Evolutionary conservation across 2,113 vertebrate species (phyloP), one percentile per base, ranked within the genome.

Genomic region (Paralichthys olivaceus): DNA sequence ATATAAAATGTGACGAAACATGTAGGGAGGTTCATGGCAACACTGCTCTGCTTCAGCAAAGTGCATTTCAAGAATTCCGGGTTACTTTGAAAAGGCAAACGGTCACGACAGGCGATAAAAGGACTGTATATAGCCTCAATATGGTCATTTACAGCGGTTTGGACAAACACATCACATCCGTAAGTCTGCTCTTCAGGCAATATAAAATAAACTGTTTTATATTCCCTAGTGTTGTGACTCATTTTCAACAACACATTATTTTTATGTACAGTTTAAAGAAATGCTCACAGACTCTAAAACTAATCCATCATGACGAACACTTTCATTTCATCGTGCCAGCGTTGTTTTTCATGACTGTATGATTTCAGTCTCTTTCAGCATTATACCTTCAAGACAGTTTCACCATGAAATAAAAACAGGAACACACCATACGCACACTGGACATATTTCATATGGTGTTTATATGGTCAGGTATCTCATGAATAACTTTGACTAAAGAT

Each of bases 251-350:
- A 45, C 3, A 19, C 8, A 59, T 54, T 60, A 1, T 57, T 37
- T 71, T 65, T 26, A 32, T 76, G n/a, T 37, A 26, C 53, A 47
- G 11, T 55, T 75, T 32, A 20, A 57, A 29, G n/a, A 37, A 43
- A 34, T 25, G 29, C 58, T 57, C 32, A 53, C 28, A 54, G 20
- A 13, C 23, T n/a, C 20, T 34, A 49, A 59, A 54, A 60, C 37
- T 25, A 12, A 49, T 55, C 19, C 37, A 12, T 40, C 37, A 64
- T 4, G 0, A 5, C 3, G 34, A 45, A 77, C n/a, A 15, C 4
- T 29, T 47, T 75, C 7, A n/a, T 58, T 57, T 25, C 29, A 34
- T 43, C 2, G 43, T 37, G 43, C 43, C 13, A 12, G 7, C 5
- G 34, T 17, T 45, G 43, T 45, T 4, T 13, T 45, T 2, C 3